Evolutionary conservation across 2,888 invertebrate species (phyloP).

Genomic region (Calephelis perditalis): DNA sequence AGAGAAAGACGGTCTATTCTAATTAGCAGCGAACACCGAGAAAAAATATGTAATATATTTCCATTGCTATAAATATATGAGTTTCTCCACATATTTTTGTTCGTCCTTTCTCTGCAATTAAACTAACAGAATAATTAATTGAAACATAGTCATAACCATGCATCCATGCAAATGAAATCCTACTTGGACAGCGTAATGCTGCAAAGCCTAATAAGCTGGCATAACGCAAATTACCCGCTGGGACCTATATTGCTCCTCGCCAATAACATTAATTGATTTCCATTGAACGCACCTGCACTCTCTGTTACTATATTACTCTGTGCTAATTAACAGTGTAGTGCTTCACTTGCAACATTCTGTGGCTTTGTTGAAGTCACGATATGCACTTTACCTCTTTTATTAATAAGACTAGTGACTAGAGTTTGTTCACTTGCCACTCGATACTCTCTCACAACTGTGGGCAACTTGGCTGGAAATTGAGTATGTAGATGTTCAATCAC

Average conservation of each 20-base stretch:
- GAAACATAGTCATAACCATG: background rate
- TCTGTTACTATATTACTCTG: constrained; percentile 31
- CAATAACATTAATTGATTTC: constrained; percentile 67
- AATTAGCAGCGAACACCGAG: no score
- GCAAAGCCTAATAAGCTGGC: constrained; percentile 32
- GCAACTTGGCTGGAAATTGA: no score
- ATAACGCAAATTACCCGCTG: constrained; percentile 32
- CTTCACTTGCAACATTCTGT: background rate
- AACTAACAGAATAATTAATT: background rate
- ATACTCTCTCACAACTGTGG: no score
- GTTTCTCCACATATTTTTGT: no score
- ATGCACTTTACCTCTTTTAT: no score
- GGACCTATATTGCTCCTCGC: constrained; percentile 30
- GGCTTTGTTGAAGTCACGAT: background rate
- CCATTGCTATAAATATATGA: no score
- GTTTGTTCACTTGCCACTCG: no score
- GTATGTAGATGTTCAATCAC: no score
- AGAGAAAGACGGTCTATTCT: no score
- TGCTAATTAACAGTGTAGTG: constrained; percentile 23
- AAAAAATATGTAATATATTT: no score
- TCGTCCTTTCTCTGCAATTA: no score
- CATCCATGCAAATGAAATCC: constrained; percentile 7
- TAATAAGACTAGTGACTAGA: no score
- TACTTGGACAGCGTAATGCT: constrained; percentile 20
- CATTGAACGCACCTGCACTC: constrained; percentile 56